These are phyloP conservation scores for Hyppa rectilinea DNA, from an alignment of 2,888 invertebrate species.

Conservation along the genomic window DNA sequence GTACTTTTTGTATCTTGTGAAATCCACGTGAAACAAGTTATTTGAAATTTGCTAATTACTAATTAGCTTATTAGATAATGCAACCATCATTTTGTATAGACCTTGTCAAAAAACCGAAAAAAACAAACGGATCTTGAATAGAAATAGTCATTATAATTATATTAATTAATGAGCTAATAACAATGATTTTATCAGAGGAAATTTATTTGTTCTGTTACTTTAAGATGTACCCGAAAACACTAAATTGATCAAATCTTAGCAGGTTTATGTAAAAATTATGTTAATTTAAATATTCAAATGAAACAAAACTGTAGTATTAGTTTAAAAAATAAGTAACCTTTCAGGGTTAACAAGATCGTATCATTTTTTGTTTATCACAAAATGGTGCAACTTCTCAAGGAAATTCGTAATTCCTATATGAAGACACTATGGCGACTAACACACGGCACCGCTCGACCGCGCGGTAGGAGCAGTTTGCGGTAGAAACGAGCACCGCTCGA, in stretches of 20 bases:
- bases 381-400: not conserved
- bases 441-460: no score
- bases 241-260: not conserved
- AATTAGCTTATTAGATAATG: conserved; percentile 3
- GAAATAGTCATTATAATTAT: conserved; percentile 7
- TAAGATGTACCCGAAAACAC: conserved; percentile 1
- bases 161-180: conserved; percentile 8
- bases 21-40: no score
- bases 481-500: no score
- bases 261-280: conserved; percentile 14
- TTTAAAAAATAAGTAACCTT: not conserved
- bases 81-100: not conserved
- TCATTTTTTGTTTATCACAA: conserved; percentile 5
- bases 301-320: not conserved
- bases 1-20: no score
- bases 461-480: no score
- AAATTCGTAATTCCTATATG: not conserved
- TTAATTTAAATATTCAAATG: not conserved
- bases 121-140: not conserved
- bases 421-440: no score
- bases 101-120: conserved; percentile 20
- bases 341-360: not conserved
- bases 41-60: no score
- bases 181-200: not conserved
- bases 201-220: not conserved